These are phyloP conservation scores for Clivina fossor DNA, from an alignment of 2,888 invertebrate species.

Conservation along the genomic window DNA sequence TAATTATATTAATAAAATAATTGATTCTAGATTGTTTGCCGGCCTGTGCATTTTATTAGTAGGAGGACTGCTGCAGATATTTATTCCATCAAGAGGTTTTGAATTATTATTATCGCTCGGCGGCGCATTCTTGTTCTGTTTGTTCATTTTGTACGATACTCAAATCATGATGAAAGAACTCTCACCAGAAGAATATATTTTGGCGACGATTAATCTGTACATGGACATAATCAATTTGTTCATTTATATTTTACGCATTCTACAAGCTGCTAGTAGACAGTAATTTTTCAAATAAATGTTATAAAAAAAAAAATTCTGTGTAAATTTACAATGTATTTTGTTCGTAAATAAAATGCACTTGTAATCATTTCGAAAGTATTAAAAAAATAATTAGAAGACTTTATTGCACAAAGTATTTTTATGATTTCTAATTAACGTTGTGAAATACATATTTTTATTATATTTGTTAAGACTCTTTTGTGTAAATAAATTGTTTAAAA, in stretches of 20 bases:
- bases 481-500: too few relatives aligned
- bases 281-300: too few relatives aligned
- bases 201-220: constrained; percentile 83
- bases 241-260: constrained; percentile 73
- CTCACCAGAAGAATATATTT: constrained; percentile 85
- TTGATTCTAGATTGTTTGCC: constrained; percentile 62
- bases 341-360: too few relatives aligned
- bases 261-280: constrained; percentile 63
- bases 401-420: not conserved
- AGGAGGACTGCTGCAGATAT: constrained; percentile 72
- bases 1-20: constrained; percentile 32
- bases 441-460: too few relatives aligned
- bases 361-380: too few relatives aligned
- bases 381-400: not conserved
- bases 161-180: constrained; percentile 79
- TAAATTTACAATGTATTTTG: constrained; percentile 4
- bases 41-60: constrained; percentile 68
- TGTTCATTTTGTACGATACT: constrained; percentile 84
- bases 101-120: constrained; percentile 72
- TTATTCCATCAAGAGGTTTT: constrained; percentile 70
- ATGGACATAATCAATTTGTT: constrained; percentile 87
- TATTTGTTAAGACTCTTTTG: too few relatives aligned
- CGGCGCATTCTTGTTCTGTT: constrained; percentile 74
- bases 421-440: not conserved
- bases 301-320: constrained; percentile 25